phyloP scores from a whole-genome alignment of 2,888 invertebrate species.

The Pyrocoelia pectoralis region DNA sequence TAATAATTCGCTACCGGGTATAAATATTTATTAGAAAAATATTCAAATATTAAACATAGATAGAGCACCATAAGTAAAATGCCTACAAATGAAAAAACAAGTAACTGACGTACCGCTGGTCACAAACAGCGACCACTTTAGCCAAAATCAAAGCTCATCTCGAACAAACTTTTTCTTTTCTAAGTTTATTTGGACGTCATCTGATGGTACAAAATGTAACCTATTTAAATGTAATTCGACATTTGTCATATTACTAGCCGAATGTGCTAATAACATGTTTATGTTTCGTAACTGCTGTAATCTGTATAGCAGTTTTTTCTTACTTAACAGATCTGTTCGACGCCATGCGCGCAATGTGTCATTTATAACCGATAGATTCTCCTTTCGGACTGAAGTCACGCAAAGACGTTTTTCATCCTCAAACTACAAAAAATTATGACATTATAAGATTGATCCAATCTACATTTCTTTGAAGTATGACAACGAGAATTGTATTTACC shows the following conservation, averaged over 20 bases:
- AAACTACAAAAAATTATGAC: slow-evolving; percentile 52
- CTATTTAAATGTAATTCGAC: slow-evolving; percentile 32
- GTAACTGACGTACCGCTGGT: slow-evolving; percentile 15
- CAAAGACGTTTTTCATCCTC: slow-evolving; percentile 60
- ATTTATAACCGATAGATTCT: slow-evolving; percentile 63
- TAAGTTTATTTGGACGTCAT: slow-evolving; percentile 10
- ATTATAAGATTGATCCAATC: too few relatives aligned
- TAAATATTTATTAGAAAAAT: too few relatives aligned
- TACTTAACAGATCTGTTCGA: slow-evolving; percentile 46
- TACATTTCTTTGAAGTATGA: too few relatives aligned
- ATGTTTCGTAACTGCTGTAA: slow-evolving; percentile 53
- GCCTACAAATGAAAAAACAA: not conserved
- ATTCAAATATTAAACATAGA: too few relatives aligned
- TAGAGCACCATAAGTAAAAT: not conserved
- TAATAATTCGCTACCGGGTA: too few relatives aligned
- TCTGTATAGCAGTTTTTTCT: slow-evolving; percentile 49
- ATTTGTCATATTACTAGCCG: slow-evolving; percentile 38
- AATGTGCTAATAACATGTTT: slow-evolving; percentile 54
- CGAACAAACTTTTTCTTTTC: not conserved
- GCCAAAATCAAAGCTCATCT: slow-evolving; percentile 31
- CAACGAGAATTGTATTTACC: too few relatives aligned
- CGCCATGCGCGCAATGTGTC: slow-evolving; percentile 65
- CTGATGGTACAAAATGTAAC: slow-evolving; percentile 18
- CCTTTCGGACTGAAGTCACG: slow-evolving; percentile 62
- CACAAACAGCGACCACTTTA: slow-evolving; percentile 23